Base-by-base conservation (phyloP, 2,113 vertebrate species). In the Oriolus oriolus region DNA sequence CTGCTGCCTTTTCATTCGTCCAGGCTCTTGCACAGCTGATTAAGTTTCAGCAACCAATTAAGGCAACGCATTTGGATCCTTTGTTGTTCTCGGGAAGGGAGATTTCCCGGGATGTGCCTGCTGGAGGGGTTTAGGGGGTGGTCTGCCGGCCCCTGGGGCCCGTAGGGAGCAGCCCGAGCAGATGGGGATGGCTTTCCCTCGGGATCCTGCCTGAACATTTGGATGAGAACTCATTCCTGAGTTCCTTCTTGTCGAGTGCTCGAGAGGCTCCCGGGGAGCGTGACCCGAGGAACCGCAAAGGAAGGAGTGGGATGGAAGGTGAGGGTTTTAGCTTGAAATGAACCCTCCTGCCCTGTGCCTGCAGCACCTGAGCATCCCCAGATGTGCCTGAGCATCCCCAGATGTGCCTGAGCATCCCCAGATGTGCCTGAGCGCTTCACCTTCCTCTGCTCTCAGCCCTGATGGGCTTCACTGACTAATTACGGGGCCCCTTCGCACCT, bases 81-180 rank as follows among this genome's bases (percentile, higher is more conserved):
- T 24, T 77, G 27, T 27, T 22, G 28, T 28, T 54, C 52, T 42
- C 9, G 6, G 66, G 49, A 30, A 75, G 65, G n/a, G 30, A 45
- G 61, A 12, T 64, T 83, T 52, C 64, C 73, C 52, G 18, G 52
- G 23, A 5, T 37, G 39, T 30, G 15, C 8, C 14, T 23, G 39
- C 31, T 16, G 16, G 50, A 66, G 37, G 19, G 21, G 26, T 60
- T 84, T 27, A 27, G 12, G 3, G 2, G 13, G 16, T 0, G 7
- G 8, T 35, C 50, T 44, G 31, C 0, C 21, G 49, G 31, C 17
- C 54, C 19, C 68, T 0, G 1, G 35, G 71, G 13, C 18, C 8
- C 6, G 35, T 1, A 3, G 30, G 68, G 68, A n/a, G 44, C 53
- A 65, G 27, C 7, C 49, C 4, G n/a, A 65, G 41, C 86, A 85